phyloP scores from a whole-genome alignment of 2,113 vertebrate species.

The Chelonoidis abingdonii region DNA sequence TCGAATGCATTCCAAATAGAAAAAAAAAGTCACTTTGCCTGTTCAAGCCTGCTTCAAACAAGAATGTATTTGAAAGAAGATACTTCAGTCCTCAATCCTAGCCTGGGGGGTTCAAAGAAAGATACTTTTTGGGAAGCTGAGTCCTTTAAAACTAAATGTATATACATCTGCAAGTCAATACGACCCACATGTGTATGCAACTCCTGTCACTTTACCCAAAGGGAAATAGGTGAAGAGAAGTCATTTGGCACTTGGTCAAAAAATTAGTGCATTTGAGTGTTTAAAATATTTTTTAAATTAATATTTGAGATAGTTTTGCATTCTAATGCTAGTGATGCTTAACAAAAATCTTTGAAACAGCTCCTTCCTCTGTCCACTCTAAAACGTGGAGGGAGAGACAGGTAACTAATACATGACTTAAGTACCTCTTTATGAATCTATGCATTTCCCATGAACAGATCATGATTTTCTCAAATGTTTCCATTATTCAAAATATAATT shows the following conservation, averaged over 20 bases:
- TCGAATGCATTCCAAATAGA: background rate
- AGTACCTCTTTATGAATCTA: no score
- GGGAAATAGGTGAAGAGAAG: background rate
- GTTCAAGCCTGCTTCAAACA: background rate
- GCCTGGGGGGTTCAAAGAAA: background rate
- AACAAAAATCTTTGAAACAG: no score
- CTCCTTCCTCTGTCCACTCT: no score
- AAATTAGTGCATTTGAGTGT: background rate
- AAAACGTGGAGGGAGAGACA: no score
- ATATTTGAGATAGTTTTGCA: no score
- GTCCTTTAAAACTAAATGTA: background rate
- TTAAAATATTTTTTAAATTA: no score
- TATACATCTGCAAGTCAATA: background rate
- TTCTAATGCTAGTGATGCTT: no score
- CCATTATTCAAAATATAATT: background rate
- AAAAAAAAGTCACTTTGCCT: background rate
- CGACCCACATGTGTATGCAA: background rate
- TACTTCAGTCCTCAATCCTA: background rate
- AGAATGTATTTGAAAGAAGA: background rate
- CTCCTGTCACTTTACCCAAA: background rate
- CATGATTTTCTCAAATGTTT: background rate
- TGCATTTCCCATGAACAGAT: no score
- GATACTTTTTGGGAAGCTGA: no score
- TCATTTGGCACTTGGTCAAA: background rate
- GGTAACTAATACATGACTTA: no score